These are phyloP conservation scores for Varecia variegata DNA, from an alignment of 2,797 vertebrate genomes.

Conservation along the genomic window DNA sequence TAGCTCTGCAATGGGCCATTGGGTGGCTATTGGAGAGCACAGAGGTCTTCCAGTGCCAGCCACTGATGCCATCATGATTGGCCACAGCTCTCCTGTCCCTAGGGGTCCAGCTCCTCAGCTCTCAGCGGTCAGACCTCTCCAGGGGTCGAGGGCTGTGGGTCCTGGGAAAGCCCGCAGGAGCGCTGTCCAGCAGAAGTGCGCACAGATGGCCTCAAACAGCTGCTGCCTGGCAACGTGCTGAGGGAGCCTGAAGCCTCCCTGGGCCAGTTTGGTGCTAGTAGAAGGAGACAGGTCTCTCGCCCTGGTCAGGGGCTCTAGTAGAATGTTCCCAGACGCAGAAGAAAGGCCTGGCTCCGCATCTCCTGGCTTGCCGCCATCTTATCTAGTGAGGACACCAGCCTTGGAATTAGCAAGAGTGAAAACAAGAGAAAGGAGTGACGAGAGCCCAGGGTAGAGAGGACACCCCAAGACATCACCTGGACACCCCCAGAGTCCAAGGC, in stretches of 20 bases:
- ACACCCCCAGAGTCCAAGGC: background rate
- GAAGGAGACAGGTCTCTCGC: background rate
- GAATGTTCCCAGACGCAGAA: background rate
- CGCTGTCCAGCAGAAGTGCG: background rate
- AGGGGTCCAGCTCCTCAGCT: background rate
- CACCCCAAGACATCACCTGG: background rate
- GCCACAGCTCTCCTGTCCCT: background rate
- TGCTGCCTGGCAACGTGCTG: background rate
- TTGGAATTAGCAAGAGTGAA: background rate
- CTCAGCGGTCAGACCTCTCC: background rate
- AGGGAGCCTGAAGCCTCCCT: background rate
- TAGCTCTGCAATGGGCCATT: rapidly evolving
- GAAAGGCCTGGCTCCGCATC: background rate
- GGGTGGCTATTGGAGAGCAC: background rate
- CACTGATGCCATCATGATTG: background rate
- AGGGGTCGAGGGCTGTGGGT: background rate
- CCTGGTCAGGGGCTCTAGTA: background rate
- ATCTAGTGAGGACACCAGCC: background rate
- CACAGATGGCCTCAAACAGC: background rate
- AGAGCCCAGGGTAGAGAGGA: background rate
- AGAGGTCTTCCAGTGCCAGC: background rate
- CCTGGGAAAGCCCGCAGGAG: background rate
- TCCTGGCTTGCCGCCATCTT: background rate
- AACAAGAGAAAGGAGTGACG: background rate
- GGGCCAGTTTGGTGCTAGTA: background rate